A percentile compares a stretch with the other conserved stretches of the same genome.
These are phyloP conservation scores for Tautogolabrus adspersus DNA, from an alignment of 2,113 vertebrate species.

Conservation along the genomic window DNA sequence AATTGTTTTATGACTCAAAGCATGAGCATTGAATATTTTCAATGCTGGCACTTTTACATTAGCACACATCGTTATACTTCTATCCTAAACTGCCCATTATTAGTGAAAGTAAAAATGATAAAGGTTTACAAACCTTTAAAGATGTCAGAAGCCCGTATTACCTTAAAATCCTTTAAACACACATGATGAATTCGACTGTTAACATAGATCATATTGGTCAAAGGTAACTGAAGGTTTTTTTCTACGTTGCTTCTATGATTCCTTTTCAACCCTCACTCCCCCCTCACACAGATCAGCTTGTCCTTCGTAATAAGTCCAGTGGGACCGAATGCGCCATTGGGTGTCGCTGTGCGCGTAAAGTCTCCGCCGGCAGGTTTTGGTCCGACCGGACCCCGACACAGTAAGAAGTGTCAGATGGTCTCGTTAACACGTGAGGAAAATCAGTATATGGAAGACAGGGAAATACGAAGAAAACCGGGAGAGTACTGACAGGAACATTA, in stretches of 20 bases:
- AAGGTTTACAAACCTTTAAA: not conserved
- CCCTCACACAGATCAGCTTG: not conserved
- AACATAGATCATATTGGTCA: not conserved
- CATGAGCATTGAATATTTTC: too few relatives aligned
- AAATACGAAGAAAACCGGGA: constrained; percentile 45
- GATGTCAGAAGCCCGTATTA: not conserved
- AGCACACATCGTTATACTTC: too few relatives aligned
- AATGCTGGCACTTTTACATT: too few relatives aligned
- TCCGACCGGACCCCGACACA: constrained; percentile 69
- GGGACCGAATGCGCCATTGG: constrained; percentile 56
- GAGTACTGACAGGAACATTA: constrained; percentile 26
- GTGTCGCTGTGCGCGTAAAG: constrained; percentile 81
- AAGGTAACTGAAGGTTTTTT: not conserved
- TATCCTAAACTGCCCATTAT: too few relatives aligned
- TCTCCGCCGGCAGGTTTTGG: constrained; percentile 51
- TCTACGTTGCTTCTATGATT: not conserved
- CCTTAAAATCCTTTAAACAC: not conserved
- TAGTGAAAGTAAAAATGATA: too few relatives aligned
- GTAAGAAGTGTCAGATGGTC: constrained; percentile 76
- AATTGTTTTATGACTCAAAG: too few relatives aligned
- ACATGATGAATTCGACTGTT: not conserved
- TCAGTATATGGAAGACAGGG: constrained; percentile 36
- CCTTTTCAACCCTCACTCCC: not conserved
- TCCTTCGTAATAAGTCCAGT: not conserved
- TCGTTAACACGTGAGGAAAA: constrained; percentile 69